Conservation (phyloP, 2,797 vertebrate species). For the Danio choprae region DNA sequence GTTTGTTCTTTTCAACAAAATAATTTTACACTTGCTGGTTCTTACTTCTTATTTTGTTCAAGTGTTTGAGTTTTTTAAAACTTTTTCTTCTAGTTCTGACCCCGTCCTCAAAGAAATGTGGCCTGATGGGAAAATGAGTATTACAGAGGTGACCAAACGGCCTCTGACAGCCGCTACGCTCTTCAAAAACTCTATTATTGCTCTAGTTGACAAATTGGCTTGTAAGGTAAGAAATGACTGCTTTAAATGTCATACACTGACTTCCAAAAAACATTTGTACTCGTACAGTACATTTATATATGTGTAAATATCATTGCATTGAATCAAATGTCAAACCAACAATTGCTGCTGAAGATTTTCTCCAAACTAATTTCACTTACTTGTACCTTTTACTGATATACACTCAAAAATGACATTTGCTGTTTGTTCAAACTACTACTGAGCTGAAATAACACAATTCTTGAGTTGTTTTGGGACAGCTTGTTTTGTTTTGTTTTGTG, state of each 20-base stretch:
- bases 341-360: neutral
- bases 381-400: too few species aligned
- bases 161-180: constrained; percentile 88
- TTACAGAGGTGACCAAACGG: constrained; percentile 94
- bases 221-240: constrained; percentile 83
- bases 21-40: neutral
- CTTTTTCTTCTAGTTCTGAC: constrained; percentile 74
- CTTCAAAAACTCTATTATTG: constrained; percentile 95
- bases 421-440: too few species aligned
- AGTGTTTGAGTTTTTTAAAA: neutral
- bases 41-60: constrained; percentile 37
- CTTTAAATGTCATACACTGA: neutral
- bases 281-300: neutral
- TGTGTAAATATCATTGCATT: constrained; percentile 1
- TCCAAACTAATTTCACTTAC: constrained; percentile 5
- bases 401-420: too few species aligned
- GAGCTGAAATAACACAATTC: too few species aligned
- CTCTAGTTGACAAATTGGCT: constrained; percentile 89
- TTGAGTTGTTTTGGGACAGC: too few species aligned
- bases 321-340: constrained; percentile 15
- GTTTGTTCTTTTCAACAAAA: neutral
- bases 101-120: constrained; percentile 89
- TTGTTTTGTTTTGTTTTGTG: too few species aligned
- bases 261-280: neutral
- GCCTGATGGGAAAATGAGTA: constrained; percentile 91